A percentile compares a stretch with the other conserved stretches of the same genome.
Evolutionary conservation across 2,888 invertebrate species (phyloP).

Genomic region (Molorchus minor): DNA sequence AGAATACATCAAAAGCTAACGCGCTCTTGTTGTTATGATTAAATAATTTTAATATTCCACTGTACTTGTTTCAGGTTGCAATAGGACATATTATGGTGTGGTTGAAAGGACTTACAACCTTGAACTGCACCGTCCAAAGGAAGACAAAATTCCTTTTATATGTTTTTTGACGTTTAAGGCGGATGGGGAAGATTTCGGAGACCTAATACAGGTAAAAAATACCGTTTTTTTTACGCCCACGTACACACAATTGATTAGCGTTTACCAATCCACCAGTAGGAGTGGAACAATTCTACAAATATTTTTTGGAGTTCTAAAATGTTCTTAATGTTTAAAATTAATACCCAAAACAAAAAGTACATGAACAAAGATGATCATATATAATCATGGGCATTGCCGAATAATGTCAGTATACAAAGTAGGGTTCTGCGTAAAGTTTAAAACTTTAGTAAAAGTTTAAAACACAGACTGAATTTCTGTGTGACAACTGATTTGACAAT

Average conservation of each 20-base stretch:
- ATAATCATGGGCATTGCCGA: too few relatives aligned
- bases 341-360: too few relatives aligned
- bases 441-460: too few relatives aligned
- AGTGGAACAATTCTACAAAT: not conserved
- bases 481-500: too few relatives aligned
- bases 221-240: not conserved
- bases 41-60: conserved; percentile 32
- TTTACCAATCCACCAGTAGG: not conserved
- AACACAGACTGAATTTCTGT: too few relatives aligned
- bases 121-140: conserved; percentile 85
- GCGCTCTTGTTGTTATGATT: not conserved
- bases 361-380: too few relatives aligned
- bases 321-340: not conserved
- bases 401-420: too few relatives aligned
- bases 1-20: too few relatives aligned
- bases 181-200: conserved; percentile 83
- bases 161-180: conserved; percentile 89
- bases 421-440: too few relatives aligned
- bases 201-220: conserved; percentile 77
- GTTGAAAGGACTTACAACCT: conserved; percentile 87
- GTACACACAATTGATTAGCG: not conserved
- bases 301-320: not conserved
- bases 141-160: conserved; percentile 86
- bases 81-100: conserved; percentile 90
- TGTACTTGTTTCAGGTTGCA: conserved; percentile 82